These are phyloP conservation scores for Chalcis sispes DNA, from an alignment of 2,888 invertebrate genomes.

Conservation along the genomic window DNA sequence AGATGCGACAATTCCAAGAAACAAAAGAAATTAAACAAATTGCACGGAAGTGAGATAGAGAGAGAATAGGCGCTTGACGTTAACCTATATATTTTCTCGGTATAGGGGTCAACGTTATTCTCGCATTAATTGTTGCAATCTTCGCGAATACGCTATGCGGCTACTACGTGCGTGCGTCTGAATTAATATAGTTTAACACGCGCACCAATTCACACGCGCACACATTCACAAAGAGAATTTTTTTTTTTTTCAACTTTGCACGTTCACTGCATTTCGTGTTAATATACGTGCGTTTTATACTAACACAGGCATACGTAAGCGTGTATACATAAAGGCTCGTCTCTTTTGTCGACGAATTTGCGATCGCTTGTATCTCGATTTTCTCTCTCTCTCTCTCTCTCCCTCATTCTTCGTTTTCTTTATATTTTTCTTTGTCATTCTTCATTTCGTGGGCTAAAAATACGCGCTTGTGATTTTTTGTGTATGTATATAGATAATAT, in stretches of 20 bases:
- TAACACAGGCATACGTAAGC: too few species aligned
- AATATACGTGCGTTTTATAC: constrained; percentile 9
- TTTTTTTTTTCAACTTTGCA: background rate
- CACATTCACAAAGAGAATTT: background rate
- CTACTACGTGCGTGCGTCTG: background rate
- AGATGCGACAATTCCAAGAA: too few species aligned
- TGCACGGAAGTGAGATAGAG: background rate
- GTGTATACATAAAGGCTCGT: too few species aligned
- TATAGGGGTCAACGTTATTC: background rate
- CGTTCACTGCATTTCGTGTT: constrained; percentile 27
- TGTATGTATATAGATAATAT: too few species aligned
- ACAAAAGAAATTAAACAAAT: too few species aligned
- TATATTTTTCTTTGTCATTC: too few species aligned
- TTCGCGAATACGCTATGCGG: too few species aligned
- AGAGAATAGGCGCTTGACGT: background rate
- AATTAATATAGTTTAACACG: background rate
- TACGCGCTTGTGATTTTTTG: too few species aligned
- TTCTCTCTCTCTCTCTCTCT: background rate
- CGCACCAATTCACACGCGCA: background rate
- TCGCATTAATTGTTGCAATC: constrained; percentile 10
- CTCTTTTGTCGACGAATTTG: too few species aligned
- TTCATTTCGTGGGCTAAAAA: too few species aligned
- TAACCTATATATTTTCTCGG: constrained; percentile 32
- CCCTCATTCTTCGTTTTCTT: background rate
- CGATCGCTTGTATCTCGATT: too few species aligned